Evolutionary conservation across 1,140 invertebrate genomes (phyloP).

Genomic region (Zaprionus kolodkinae): DNA sequence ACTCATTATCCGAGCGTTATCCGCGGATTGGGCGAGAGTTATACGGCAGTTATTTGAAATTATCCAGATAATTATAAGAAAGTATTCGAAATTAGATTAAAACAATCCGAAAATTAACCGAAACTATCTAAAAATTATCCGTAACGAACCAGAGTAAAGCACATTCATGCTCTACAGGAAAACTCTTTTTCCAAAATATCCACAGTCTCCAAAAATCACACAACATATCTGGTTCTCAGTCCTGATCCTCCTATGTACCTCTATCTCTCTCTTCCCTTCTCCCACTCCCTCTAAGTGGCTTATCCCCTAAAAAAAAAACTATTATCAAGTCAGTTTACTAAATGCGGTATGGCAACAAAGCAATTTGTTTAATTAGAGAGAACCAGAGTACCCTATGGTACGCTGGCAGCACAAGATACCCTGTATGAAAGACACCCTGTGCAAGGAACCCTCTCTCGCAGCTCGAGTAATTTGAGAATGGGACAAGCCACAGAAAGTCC

Average conservation of each 20-base stretch:
- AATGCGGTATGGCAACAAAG: constrained; percentile 52
- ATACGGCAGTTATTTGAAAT: neutral
- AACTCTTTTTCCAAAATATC: neutral
- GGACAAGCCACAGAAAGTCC: constrained; percentile 20
- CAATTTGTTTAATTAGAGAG: constrained; percentile 71
- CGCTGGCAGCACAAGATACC: constrained; percentile 4
- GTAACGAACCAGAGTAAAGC: neutral
- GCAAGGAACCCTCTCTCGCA: neutral
- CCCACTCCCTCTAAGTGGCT: too few relatives aligned
- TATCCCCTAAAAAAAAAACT: neutral
- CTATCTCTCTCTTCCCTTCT: neutral
- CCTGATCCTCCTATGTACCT: neutral
- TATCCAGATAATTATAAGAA: neutral
- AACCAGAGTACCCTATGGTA: constrained; percentile 38
- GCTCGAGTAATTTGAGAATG: neutral
- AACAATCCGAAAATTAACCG: neutral
- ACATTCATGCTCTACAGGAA: neutral
- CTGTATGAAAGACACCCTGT: neutral
- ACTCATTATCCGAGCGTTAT: neutral
- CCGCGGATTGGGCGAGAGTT: neutral
- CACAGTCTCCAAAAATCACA: too few relatives aligned
- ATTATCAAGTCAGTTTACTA: constrained; percentile 12
- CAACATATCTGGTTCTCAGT: neutral
- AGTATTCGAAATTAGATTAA: too few relatives aligned
- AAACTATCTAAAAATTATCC: neutral